Percentiles rank a stretch among this genome's conserved stretches.
phyloP scores from a whole-genome alignment of 1,140 invertebrate genomes.

The Nautilus pompilius region DNA sequence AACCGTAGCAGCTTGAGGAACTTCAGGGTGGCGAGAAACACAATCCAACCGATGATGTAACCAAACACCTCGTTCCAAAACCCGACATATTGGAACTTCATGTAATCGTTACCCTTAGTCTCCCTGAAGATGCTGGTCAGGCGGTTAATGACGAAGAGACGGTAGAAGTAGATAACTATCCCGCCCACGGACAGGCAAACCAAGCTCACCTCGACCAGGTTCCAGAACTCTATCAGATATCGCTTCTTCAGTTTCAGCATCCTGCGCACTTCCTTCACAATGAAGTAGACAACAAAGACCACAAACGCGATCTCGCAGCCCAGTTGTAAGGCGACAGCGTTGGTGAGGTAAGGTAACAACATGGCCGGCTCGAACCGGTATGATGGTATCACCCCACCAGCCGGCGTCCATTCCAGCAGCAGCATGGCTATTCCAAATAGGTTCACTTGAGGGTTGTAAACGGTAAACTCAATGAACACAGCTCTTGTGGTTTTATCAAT shows the following conservation, averaged over 20 bases:
- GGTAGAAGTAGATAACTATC: slow-evolving; percentile 55
- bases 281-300: slow-evolving; percentile 59
- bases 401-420: slow-evolving; percentile 59
- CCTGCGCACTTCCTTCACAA: slow-evolving; percentile 41
- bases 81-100: slow-evolving; percentile 58
- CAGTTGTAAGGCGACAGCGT: slow-evolving; percentile 42
- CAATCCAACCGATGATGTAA: slow-evolving; percentile 57
- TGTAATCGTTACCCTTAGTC: slow-evolving; percentile 58
- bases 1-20: slow-evolving; percentile 60
- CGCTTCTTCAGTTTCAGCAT: slow-evolving; percentile 26
- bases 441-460: slow-evolving; percentile 62
- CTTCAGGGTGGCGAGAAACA: slow-evolving; percentile 59
- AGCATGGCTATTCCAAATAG: slow-evolving; percentile 59
- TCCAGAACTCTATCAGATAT: slow-evolving; percentile 58
- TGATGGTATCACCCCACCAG: slow-evolving; percentile 57
- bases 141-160: slow-evolving; percentile 41
- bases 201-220: slow-evolving; percentile 55
- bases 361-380: slow-evolving; percentile 58
- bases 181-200: slow-evolving; percentile 50
- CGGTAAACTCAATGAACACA: slow-evolving; percentile 62
- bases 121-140: slow-evolving; percentile 53
- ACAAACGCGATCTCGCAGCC: slow-evolving; percentile 41
- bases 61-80: slow-evolving; percentile 57
- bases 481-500: slow-evolving; percentile 61
- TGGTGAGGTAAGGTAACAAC: slow-evolving; percentile 43